Percentiles rank a stretch among this genome's conserved stretches.
Evolutionary conservation across 2,888 invertebrate species (phyloP).

Genomic region (Lapara coniferarum): DNA sequence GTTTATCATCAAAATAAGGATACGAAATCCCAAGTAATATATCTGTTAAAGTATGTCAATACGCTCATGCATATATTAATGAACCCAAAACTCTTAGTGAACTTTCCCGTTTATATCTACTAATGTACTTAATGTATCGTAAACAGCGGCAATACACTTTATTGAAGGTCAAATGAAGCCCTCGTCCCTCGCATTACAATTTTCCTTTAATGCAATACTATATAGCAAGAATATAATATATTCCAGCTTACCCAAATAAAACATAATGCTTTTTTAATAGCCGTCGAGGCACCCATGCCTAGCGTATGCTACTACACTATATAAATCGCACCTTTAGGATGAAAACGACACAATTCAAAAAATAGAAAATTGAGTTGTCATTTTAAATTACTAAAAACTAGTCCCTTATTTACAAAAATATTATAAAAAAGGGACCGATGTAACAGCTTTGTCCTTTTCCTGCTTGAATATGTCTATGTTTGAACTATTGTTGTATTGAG

Average conservation of each 20-base stretch:
- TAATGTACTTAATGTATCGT: slow-evolving; percentile 24
- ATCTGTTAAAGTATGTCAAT: slow-evolving; percentile 22
- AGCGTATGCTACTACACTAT: not conserved
- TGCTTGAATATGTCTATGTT: too few species aligned
- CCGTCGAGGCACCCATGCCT: not conserved
- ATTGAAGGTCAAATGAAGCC: slow-evolving; percentile 12
- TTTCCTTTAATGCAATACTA: not conserved
- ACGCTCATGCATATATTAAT: slow-evolving; percentile 22
- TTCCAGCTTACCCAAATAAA: not conserved
- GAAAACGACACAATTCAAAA: too few species aligned
- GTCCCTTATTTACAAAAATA: too few species aligned
- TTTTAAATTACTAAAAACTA: too few species aligned
- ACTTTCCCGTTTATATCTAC: not conserved
- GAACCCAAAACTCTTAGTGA: slow-evolving; percentile 12
- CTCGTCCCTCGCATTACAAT: not conserved
- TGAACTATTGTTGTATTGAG: too few species aligned
- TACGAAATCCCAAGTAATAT: too few species aligned
- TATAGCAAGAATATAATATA: not conserved
- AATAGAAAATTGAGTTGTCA: too few species aligned
- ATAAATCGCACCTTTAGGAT: too few species aligned
- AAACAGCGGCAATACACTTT: slow-evolving; percentile 8
- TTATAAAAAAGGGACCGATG: too few species aligned
- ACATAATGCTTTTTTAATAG: not conserved
- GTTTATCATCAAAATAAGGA: not conserved
- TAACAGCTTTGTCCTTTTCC: too few species aligned